Percentiles rank a stretch among this genome's conserved stretches.
Evolutionary conservation across 2,888 invertebrate species (phyloP).

Genomic region (Habroteleia sp.): DNA sequence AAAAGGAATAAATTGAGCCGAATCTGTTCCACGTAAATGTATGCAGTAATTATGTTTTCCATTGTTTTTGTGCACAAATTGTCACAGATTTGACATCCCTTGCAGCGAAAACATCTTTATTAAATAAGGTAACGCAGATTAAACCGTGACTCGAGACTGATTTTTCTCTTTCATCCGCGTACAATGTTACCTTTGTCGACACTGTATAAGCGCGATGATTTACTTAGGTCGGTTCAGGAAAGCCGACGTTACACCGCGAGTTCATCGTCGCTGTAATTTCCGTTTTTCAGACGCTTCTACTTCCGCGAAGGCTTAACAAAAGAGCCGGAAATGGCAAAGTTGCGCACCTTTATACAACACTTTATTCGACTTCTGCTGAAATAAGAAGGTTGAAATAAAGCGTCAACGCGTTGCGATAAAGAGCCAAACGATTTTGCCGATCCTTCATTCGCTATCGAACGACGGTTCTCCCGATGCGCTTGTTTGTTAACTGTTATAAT

Average conservation of each 20-base stretch:
- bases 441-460: constrained; percentile 16
- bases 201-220: constrained; percentile 58
- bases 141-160: constrained; percentile 38
- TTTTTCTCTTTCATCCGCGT: constrained; percentile 27
- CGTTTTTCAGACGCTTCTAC: constrained; percentile 57
- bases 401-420: constrained; percentile 20
- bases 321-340: constrained; percentile 62
- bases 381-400: constrained; percentile 48
- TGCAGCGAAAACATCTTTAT: too few relatives aligned
- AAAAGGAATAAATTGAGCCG: too few relatives aligned
- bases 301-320: constrained; percentile 59
- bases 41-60: too few relatives aligned
- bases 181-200: constrained; percentile 55
- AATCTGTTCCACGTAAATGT: too few relatives aligned
- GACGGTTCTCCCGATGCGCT: not conserved
- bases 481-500: not conserved
- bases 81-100: too few relatives aligned
- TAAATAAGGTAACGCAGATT: too few relatives aligned
- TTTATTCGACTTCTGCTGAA: constrained; percentile 41
- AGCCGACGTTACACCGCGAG: constrained; percentile 52
- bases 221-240: constrained; percentile 54
- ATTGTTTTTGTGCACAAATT: too few relatives aligned
- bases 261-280: constrained; percentile 64
- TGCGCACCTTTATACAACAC: constrained; percentile 60
- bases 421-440: too few relatives aligned